A percentile compares a stretch with the other conserved stretches of the same genome.
These are phyloP conservation scores for Sesia bembeciformis DNA, from an alignment of 2,888 invertebrate species.

Conservation along the genomic window DNA sequence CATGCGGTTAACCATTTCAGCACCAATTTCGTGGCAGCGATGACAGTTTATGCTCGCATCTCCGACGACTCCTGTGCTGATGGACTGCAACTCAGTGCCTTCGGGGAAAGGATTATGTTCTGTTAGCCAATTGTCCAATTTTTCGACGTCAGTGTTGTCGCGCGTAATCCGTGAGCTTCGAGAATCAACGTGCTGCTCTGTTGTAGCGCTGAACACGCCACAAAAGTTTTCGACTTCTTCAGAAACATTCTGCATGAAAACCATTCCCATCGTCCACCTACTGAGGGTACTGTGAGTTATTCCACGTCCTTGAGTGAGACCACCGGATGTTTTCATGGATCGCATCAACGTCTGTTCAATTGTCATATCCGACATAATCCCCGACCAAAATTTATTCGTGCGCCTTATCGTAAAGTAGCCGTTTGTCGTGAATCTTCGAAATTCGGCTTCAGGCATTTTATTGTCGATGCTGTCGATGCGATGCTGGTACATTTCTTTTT, in stretches of 20 bases:
- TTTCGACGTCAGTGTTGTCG: not conserved
- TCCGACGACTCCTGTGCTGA: not conserved
- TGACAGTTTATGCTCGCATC: not conserved
- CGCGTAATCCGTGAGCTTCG: not conserved
- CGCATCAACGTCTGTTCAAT: conserved; percentile 29
- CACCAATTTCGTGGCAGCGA: not conserved
- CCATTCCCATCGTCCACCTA: not conserved
- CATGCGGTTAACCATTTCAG: not conserved
- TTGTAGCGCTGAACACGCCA: not conserved
- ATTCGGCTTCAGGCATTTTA: too few species aligned
- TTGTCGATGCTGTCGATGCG: too few species aligned
- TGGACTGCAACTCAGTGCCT: not conserved
- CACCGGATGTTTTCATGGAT: conserved; percentile 13
- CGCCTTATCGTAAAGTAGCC: too few species aligned
- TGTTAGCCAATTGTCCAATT: not conserved
- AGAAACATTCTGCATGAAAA: not conserved
- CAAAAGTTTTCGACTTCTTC: not conserved
- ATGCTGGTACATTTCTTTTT: conserved; percentile 31
- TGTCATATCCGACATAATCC: conserved; percentile 18
- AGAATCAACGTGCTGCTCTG: not conserved
- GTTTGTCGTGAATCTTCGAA: too few species aligned
- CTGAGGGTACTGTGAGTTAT: conserved; percentile 1
- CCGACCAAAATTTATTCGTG: conserved; percentile 10
- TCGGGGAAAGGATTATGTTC: not conserved
- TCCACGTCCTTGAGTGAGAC: conserved; percentile 17